Conservation (phyloP, 2,888 invertebrate species). For the Cerastis leucographa region DNA sequence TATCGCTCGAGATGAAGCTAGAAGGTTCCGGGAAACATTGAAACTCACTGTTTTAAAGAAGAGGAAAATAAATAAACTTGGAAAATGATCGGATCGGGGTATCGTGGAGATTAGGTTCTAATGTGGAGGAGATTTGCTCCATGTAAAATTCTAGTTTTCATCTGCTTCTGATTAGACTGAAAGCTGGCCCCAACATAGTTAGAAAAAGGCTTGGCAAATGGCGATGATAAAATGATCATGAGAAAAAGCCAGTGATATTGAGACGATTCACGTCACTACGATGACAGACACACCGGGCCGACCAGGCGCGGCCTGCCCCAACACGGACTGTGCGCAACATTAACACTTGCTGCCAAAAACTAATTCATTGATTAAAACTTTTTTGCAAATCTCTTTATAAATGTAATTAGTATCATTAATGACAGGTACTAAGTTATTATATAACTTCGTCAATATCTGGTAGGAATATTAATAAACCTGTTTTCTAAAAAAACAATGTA, state of each 20-base stretch:
- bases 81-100: not conserved
- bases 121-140: too few species aligned
- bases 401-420: not conserved
- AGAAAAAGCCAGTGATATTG: not conserved
- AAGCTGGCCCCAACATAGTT: not conserved
- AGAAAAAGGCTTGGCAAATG: not conserved
- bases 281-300: not conserved
- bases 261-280: not conserved
- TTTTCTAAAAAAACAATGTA: not conserved
- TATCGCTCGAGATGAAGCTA: slow-evolving; percentile 1
- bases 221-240: not conserved
- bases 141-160: not conserved
- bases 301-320: not conserved
- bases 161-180: not conserved
- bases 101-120: not conserved
- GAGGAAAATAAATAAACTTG: not conserved
- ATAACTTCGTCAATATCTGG: not conserved
- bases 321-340: not conserved
- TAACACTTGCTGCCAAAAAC: not conserved
- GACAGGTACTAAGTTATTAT: not conserved
- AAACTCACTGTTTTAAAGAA: not conserved
- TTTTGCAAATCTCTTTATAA: not conserved
- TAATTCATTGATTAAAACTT: not conserved
- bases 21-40: not conserved
- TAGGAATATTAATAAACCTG: not conserved